Percentiles rank a stretch among this genome's conserved stretches.
These are phyloP conservation scores for Drosophila sucinea DNA, from an alignment of 1,140 invertebrate genomes.

Conservation along the genomic window DNA sequence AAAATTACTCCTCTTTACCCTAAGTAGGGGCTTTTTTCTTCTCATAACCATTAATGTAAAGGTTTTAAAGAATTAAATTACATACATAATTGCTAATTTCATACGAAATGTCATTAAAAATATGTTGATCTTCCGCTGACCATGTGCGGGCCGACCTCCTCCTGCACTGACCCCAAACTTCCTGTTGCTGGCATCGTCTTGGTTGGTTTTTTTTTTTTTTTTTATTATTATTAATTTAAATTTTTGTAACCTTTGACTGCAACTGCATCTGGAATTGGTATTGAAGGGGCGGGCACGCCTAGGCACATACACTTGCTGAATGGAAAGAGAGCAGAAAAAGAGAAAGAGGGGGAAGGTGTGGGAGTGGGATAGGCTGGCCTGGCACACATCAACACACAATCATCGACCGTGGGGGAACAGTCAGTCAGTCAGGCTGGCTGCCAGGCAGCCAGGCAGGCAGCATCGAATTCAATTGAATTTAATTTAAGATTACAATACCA, in stretches of 20 bases:
- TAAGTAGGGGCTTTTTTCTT: not conserved
- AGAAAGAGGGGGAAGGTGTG: not conserved
- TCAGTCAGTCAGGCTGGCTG: not conserved
- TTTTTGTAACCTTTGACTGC: conserved; percentile 75
- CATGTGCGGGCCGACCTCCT: conserved; percentile 48
- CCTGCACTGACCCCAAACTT: conserved; percentile 62
- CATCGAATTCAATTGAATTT: conserved; percentile 83
- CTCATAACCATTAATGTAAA: not conserved
- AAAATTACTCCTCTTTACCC: not conserved
- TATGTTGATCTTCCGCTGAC: not conserved
- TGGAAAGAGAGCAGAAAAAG: not conserved
- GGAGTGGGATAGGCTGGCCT: not conserved
- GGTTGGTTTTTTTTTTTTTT: conserved; percentile 30
- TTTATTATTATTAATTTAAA: conserved; percentile 65
- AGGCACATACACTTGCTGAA: conserved; percentile 6
- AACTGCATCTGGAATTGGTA: conserved; percentile 27
- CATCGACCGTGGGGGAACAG: conserved; percentile 20
- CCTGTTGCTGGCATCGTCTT: conserved; percentile 61
- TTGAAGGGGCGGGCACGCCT: conserved; percentile 10
- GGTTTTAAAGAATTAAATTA: conserved; percentile 1
- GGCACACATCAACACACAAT: conserved; percentile 24
- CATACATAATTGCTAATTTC: conserved; percentile 30
- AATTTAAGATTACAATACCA: conserved; percentile 81
- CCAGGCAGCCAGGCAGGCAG: conserved; percentile 31
- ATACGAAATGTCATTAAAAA: conserved; percentile 29